These are phyloP conservation scores for Poeciliopsis occidentalis DNA, from an alignment of 2,113 vertebrate genomes.

Conservation along the genomic window DNA sequence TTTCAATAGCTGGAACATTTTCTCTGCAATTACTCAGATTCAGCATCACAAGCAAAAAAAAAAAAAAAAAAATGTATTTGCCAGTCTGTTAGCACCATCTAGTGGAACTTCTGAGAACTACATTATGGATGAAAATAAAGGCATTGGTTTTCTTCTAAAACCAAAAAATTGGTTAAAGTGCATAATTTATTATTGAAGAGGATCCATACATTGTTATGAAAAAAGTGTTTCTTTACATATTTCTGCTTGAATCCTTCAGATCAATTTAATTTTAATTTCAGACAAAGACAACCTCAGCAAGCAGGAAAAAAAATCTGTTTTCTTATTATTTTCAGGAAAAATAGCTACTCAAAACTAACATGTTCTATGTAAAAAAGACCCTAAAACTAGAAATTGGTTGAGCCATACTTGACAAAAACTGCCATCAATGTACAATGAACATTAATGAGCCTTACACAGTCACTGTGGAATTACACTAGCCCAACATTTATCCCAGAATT, in stretches of 20 bases:
- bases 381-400: neutral
- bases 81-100: slow-evolving; percentile 66
- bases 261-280: neutral
- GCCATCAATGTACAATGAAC: too few relatives aligned
- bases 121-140: neutral
- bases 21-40: slow-evolving; percentile 1
- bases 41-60: slow-evolving; percentile 1
- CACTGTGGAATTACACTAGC: neutral
- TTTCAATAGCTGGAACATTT: slow-evolving; percentile 20
- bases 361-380: neutral
- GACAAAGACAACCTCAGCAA: neutral
- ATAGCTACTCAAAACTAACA: neutral
- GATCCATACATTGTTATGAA: neutral
- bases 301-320: neutral
- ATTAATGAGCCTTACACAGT: too few relatives aligned
- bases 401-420: neutral
- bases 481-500: neutral
- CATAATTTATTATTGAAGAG: neutral
- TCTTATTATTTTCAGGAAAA: neutral
- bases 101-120: slow-evolving; percentile 51
- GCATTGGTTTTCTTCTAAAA: neutral
- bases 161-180: neutral
- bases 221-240: neutral
- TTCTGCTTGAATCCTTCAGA: neutral
- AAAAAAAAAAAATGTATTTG: slow-evolving; percentile 6